These are phyloP conservation scores for Keiferia lycopersicella DNA, from an alignment of 2,888 invertebrate species.

Conservation along the genomic window DNA sequence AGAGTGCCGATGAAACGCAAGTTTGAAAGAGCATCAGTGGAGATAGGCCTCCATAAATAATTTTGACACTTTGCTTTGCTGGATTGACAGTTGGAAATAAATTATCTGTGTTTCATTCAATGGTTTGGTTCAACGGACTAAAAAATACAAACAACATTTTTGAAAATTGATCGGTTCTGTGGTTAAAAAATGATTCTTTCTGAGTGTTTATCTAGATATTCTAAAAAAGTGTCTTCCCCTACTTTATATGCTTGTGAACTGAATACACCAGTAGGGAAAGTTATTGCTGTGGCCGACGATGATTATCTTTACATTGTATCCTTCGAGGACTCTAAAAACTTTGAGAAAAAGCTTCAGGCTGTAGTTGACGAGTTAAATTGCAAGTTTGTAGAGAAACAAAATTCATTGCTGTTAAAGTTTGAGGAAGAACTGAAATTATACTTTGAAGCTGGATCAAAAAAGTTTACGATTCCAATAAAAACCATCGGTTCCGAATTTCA, in stretches of 20 bases:
- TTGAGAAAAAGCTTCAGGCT: constrained; percentile 52
- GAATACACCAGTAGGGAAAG: constrained; percentile 58
- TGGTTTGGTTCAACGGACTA: no score
- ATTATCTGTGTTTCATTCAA: no score
- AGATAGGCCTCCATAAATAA: background rate
- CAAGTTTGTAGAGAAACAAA: constrained; percentile 50
- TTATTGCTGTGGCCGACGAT: constrained; percentile 60
- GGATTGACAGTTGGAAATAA: no score
- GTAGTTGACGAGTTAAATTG: constrained; percentile 49
- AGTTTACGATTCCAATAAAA: constrained; percentile 63
- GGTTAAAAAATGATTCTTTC: background rate
- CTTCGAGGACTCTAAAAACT: constrained; percentile 62
- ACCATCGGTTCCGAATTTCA: constrained; percentile 68
- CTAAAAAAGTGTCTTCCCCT: constrained; percentile 33
- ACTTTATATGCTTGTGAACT: constrained; percentile 43
- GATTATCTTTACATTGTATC: constrained; percentile 54
- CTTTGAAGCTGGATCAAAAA: constrained; percentile 58
- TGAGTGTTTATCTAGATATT: constrained; percentile 36
- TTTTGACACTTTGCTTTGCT: no score
- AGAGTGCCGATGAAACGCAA: constrained; percentile 38
- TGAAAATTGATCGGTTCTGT: background rate
- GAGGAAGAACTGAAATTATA: constrained; percentile 54
- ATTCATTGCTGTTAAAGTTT: constrained; percentile 48
- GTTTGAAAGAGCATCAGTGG: background rate
- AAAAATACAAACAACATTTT: no score